Percentiles rank a stretch among this genome's conserved stretches.
Conservation (phyloP, 2,888 invertebrate species). For the Tinea trinotella region DNA sequence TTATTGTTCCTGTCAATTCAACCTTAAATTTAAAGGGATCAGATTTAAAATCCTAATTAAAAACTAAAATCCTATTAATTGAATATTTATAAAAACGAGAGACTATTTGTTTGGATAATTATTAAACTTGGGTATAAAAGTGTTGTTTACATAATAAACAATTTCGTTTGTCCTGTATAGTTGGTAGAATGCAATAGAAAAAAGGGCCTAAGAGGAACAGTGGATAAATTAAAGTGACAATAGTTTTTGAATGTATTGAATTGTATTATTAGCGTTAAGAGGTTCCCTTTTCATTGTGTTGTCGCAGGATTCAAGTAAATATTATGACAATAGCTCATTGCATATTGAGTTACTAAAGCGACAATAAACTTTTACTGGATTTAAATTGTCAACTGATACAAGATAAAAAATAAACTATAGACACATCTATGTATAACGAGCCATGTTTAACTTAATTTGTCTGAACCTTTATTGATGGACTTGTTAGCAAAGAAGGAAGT, state of each 20-base stretch:
- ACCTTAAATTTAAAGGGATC: no score
- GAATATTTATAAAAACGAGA: no score
- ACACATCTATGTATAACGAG: no score
- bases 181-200: conserved; percentile 27
- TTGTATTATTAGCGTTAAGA: conserved; percentile 60
- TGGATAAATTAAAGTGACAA: conserved; percentile 58
- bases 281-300: conserved; percentile 40
- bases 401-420: background rate
- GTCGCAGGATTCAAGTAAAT: conserved; percentile 54
- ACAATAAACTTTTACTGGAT: conserved; percentile 11
- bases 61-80: no score
- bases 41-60: no score
- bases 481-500: no score
- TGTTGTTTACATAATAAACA: background rate
- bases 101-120: no score
- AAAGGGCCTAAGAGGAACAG: conserved; percentile 19
- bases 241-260: conserved; percentile 46
- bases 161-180: conserved; percentile 28
- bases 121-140: no score
- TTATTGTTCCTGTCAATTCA: no score
- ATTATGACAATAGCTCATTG: conserved; percentile 67
- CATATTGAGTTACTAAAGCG: conserved; percentile 58
- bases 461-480: no score
- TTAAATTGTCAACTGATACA: background rate
- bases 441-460: no score